phyloP scores from a whole-genome alignment of 2,113 vertebrate species.

The Stigmatopora argus region DNA sequence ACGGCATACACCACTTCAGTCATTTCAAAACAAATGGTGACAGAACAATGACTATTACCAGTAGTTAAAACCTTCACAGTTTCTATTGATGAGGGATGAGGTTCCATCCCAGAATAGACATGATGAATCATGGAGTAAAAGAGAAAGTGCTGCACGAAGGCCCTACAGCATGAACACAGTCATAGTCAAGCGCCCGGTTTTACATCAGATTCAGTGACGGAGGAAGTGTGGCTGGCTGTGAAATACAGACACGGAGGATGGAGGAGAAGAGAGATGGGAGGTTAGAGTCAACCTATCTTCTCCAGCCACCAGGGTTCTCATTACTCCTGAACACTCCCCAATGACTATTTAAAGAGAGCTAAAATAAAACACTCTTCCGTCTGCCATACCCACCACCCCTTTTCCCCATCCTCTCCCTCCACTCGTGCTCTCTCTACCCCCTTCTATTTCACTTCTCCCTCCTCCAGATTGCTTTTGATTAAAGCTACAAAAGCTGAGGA shows the following conservation, averaged over 20 bases:
- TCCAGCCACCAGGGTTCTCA: slow-evolving; percentile 61
- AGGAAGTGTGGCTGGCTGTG: slow-evolving; percentile 25
- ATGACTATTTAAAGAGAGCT: slow-evolving; percentile 65
- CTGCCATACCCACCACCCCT: slow-evolving; percentile 8
- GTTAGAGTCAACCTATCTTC: slow-evolving; percentile 42
- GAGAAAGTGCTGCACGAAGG: slow-evolving; percentile 14
- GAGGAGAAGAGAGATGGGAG: slow-evolving; percentile 21
- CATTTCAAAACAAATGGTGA: slow-evolving; percentile 1
- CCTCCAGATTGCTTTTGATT: slow-evolving; percentile 77
- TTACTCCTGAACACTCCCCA: slow-evolving; percentile 63
- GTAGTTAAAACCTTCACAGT: background rate
- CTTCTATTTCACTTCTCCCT: slow-evolving; percentile 51
- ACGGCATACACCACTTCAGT: background rate
- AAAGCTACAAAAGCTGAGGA: slow-evolving; percentile 70
- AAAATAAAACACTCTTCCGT: slow-evolving; percentile 69
- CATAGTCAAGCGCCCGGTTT: slow-evolving; percentile 9
- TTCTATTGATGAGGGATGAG: slow-evolving; percentile 15
- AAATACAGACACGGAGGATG: slow-evolving; percentile 31
- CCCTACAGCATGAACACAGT: slow-evolving; percentile 24
- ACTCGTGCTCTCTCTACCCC: slow-evolving; percentile 9
- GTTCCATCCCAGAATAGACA: slow-evolving; percentile 33
- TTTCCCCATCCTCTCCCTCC: slow-evolving; percentile 5
- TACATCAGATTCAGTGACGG: slow-evolving; percentile 27
- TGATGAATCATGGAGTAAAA: slow-evolving; percentile 19
- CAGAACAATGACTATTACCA: slow-evolving; percentile 3